These are phyloP conservation scores for Limnephilus marmoratus DNA, from an alignment of 2,888 invertebrate genomes.

Conservation along the genomic window DNA sequence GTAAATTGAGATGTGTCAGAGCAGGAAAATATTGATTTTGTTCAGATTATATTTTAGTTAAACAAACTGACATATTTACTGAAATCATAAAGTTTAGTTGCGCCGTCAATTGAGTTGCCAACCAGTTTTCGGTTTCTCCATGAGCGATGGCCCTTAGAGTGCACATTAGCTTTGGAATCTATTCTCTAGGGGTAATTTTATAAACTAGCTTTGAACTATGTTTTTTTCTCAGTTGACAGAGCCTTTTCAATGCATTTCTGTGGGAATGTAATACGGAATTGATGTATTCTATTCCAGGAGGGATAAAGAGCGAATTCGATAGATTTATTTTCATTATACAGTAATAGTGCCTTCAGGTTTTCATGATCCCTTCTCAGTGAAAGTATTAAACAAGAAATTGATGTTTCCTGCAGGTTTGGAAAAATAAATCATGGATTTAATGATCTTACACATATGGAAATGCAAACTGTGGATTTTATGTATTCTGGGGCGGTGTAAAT, in stretches of 20 bases:
- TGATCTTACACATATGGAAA: neutral
- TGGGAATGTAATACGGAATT: neutral
- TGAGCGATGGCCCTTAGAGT: too few species aligned
- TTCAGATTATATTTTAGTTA: too few species aligned
- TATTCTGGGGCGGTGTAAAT: neutral
- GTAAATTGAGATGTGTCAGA: too few species aligned
- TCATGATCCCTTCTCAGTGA: neutral
- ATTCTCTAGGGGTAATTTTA: too few species aligned
- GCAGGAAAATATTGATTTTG: too few species aligned
- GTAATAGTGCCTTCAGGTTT: neutral
- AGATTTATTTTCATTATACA: neutral
- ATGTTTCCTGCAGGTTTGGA: neutral
- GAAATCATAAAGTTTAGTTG: too few species aligned
- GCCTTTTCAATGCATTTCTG: neutral
- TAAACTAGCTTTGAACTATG: too few species aligned
- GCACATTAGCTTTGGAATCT: too few species aligned
- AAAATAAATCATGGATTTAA: neutral
- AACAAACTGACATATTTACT: too few species aligned
- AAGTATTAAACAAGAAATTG: neutral
- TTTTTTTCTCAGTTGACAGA: too few species aligned
- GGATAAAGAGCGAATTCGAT: neutral
- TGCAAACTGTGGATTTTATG: neutral
- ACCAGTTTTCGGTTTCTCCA: too few species aligned
- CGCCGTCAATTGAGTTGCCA: too few species aligned
- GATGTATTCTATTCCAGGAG: neutral